phyloP scores from a whole-genome alignment of 2,113 vertebrate genomes.

The Coptodon rendalli region DNA sequence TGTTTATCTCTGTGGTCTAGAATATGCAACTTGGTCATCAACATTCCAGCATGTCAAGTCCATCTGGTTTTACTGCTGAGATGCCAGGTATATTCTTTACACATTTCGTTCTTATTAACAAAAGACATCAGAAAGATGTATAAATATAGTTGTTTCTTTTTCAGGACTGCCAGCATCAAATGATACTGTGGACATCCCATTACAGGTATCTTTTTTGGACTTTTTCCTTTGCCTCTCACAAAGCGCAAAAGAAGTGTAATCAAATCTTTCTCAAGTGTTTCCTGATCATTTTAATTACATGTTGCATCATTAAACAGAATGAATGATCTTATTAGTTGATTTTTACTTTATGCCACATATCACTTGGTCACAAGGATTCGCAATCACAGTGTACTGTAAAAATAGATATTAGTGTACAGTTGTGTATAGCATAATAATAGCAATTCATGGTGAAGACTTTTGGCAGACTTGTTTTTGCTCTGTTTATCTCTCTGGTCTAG shows the following conservation, averaged over 20 bases:
- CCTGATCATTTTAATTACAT: neutral
- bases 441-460: neutral
- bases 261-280: neutral
- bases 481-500: neutral
- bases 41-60: fast-evolving
- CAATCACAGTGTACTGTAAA: neutral
- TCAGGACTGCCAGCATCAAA: no score
- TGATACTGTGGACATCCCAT: no score
- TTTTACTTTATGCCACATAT: neutral
- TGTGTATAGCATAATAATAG: neutral
- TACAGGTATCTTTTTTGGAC: no score
- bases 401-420: neutral
- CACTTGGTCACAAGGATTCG: neutral
- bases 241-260: neutral
- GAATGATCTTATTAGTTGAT: neutral
- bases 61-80: neutral
- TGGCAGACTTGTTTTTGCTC: neutral
- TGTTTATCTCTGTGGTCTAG: neutral
- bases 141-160: no score
- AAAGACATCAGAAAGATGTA: no score
- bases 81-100: neutral
- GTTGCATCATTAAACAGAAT: neutral
- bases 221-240: neutral
- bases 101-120: no score
- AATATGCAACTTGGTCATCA: neutral